phyloP scores from a whole-genome alignment of 2,797 vertebrate genomes.

The Hydrophis major region DNA sequence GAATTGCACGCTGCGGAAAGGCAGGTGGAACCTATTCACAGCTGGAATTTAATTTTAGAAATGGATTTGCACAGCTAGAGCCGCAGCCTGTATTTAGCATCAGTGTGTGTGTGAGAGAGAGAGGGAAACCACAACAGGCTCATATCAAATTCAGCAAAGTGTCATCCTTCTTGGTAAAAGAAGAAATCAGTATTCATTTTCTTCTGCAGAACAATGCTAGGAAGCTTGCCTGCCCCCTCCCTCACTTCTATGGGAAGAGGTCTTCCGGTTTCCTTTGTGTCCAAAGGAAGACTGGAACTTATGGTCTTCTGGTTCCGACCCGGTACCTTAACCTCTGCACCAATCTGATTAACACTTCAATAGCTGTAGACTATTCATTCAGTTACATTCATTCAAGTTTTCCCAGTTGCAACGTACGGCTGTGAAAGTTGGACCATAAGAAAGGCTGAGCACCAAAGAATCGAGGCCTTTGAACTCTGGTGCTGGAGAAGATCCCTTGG shows the following conservation, averaged over 20 bases:
- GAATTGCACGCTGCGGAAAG: slow-evolving; percentile 5
- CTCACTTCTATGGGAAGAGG: no score
- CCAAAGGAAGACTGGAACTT: no score
- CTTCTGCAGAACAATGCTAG: neutral
- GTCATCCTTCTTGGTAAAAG: slow-evolving; percentile 2
- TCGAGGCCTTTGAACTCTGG: no score
- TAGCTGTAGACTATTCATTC: no score
- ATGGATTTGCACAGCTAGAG: slow-evolving; percentile 43
- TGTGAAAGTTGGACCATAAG: no score
- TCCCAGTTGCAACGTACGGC: no score
- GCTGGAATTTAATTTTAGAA: slow-evolving; percentile 54
- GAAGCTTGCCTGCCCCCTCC: neutral
- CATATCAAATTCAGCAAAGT: neutral
- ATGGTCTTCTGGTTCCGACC: no score
- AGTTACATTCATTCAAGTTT: no score
- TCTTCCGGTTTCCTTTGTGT: neutral
- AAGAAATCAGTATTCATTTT: slow-evolving; percentile 4
- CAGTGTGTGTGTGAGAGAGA: neutral
- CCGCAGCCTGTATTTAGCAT: neutral
- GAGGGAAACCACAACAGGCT: slow-evolving; percentile 11
- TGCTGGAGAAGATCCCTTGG: no score
- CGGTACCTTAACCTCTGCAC: no score
- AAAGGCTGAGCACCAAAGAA: no score
- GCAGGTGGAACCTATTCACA: neutral
- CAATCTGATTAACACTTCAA: no score